Evolutionary conservation across 2,797 vertebrate species (phyloP).

Genomic region (Rhinophrynus dorsalis): DNA sequence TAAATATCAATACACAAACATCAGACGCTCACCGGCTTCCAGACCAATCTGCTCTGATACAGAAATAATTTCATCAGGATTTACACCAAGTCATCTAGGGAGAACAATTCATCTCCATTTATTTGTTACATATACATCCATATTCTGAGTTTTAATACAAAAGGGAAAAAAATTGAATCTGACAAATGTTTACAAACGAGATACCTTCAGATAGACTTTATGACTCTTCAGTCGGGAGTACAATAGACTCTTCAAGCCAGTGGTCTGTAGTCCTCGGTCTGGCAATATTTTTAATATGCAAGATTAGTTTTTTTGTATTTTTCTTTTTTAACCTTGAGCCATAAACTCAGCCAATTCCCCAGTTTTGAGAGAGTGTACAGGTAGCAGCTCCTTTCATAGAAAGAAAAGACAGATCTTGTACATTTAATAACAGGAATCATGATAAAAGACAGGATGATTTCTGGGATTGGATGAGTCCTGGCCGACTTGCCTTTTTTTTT

Average conservation of each 20-base stretch:
- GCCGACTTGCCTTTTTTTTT: neutral
- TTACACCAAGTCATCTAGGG: constrained; percentile 48
- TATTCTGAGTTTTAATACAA: constrained; percentile 98
- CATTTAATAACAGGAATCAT: constrained; percentile 79
- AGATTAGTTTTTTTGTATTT: constrained; percentile 48
- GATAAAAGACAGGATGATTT: constrained; percentile 76
- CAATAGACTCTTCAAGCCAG: constrained; percentile 75
- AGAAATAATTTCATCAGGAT: no score
- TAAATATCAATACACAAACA: no score
- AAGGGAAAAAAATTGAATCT: constrained; percentile 82
- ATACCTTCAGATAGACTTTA: constrained; percentile 86
- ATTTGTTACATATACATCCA: constrained; percentile 99
- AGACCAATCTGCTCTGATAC: no score
- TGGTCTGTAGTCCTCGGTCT: constrained; percentile 68
- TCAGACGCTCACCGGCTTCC: no score
- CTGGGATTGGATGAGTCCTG: constrained; percentile 64
- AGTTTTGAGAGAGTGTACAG: constrained; percentile 68
- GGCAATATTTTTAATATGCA: constrained; percentile 61
- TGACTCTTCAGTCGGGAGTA: constrained; percentile 78
- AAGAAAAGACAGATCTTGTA: constrained; percentile 82
- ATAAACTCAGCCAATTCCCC: constrained; percentile 75
- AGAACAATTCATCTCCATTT: constrained; percentile 82
- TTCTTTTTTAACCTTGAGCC: constrained; percentile 65
- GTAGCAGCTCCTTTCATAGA: constrained; percentile 83
- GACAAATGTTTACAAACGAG: constrained; percentile 96